A percentile compares a stretch with the other conserved stretches of the same genome.
Conservation (phyloP, 2,797 vertebrate species). For the Poeciliopsis turneri region DNA sequence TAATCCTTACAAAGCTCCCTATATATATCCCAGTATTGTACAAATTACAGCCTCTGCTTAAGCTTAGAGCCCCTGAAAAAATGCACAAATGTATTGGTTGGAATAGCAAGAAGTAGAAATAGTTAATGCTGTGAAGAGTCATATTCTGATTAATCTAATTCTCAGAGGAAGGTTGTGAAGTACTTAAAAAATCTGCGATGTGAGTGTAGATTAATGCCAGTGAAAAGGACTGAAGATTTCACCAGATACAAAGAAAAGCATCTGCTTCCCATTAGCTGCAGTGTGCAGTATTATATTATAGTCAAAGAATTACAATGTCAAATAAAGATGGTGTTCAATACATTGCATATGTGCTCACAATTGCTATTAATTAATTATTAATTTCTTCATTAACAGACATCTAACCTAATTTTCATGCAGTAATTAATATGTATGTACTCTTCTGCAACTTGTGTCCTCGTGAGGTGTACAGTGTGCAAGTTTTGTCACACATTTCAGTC, state of each 20-base stretch:
- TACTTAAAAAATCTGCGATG: neutral
- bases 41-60: neutral
- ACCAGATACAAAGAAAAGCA: neutral
- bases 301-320: neutral
- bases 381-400: neutral
- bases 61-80: neutral
- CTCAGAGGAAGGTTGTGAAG: neutral
- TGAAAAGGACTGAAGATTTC: neutral
- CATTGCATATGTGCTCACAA: neutral
- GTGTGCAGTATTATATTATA: neutral
- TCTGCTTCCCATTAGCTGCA: neutral
- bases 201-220: neutral
- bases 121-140: neutral
- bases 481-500: constrained; percentile 19
- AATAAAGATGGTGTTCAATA: neutral
- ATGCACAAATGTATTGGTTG: neutral
- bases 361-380: too few species aligned
- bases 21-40: too few species aligned
- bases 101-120: neutral
- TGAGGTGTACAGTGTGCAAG: neutral
- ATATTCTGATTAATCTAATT: neutral
- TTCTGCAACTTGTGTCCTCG: neutral
- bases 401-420: constrained; percentile 6
- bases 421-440: neutral
- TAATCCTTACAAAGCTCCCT: neutral